Evolutionary conservation across 2,888 invertebrate species (phyloP), one percentile per base, ranked within the genome.

Genomic region (Strigamia transsilvanica): DNA sequence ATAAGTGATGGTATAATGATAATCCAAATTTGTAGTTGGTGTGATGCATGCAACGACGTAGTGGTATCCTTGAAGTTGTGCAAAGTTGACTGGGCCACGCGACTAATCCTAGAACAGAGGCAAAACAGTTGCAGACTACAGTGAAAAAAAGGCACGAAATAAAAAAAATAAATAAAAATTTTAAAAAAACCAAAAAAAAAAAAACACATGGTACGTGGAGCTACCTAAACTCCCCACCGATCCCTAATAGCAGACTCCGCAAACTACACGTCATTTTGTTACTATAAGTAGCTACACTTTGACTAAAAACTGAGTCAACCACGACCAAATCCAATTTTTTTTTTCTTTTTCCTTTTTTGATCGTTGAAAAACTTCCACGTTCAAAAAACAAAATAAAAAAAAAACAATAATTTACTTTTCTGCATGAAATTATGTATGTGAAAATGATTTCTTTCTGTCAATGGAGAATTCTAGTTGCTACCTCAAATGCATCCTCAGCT

Each of bases 1-100:
- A 46, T 46, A 46, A 46, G 46, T 46, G 46, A 46, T 46, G 46
- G 46, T 46, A 46, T 46, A 46, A 46, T 46, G 46, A 46, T 46
- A 46, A 46, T 46, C 46, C 46, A n/a, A 46, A 46, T 46, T 46
- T 46, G n/a, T 46, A 46, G 46, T 46, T 46, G 46, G 46, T 46
- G 46, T 46, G 15, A 46, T 46, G 46, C 46, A 46, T 46, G 46
- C 46, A 46, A 46, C 46, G 46, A 46, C 46, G 46, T 46, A 46
- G 46, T 46, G 46, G 46, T 46, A 46, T 46, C 46, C 46, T 46
- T 46, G 46, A 46, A 46, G 46, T 46, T 46, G 46, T 46, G 46
- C 46, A 2, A 46, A 46, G 46, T 46, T 46, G 46, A 46, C 46
- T 46, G 46, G 46, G 46, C 46, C 46, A 46, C 46, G 46, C 46